These are phyloP conservation scores for Sardinella longiceps DNA, from an alignment of 2,797 vertebrate genomes.

Conservation along the genomic window DNA sequence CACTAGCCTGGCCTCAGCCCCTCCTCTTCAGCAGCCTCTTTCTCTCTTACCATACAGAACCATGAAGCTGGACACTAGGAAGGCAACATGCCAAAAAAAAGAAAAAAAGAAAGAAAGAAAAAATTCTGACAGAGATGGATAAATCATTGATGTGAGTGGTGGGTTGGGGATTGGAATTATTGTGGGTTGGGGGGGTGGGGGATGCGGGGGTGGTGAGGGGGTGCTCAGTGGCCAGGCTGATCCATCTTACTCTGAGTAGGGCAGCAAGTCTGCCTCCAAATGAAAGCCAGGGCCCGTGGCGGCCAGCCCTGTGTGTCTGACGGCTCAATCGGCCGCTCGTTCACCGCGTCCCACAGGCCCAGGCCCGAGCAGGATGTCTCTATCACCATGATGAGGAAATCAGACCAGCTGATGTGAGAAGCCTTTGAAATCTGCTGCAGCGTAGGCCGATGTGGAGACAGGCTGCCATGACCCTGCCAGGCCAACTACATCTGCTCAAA, in stretches of 20 bases:
- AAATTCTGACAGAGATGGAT: neutral
- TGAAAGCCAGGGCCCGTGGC: slow-evolving; percentile 50
- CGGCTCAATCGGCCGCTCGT: slow-evolving; percentile 63
- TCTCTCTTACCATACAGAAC: neutral
- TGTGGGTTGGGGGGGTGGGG: neutral
- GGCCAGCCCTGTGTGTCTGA: slow-evolving; percentile 67
- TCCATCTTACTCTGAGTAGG: slow-evolving; percentile 19
- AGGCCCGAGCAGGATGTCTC: slow-evolving; percentile 17
- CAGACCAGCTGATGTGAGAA: neutral
- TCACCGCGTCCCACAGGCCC: slow-evolving; percentile 5
- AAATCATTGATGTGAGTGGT: slow-evolving; percentile 8
- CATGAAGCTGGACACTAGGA: neutral
- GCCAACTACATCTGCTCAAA: slow-evolving; percentile 10
- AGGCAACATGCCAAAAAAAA: neutral
- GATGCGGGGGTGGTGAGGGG: no score
- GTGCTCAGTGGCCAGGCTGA: neutral
- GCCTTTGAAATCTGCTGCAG: neutral
- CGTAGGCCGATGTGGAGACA: neutral
- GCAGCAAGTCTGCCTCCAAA: neutral
- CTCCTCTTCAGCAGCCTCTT: neutral
- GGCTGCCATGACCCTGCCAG: neutral
- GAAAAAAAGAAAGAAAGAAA: no score
- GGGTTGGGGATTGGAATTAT: neutral
- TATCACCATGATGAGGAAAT: slow-evolving; percentile 31
- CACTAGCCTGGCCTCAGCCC: neutral